Conservation (phyloP, 1,140 invertebrate species). For the Protaetia brevitarsis region DNA sequence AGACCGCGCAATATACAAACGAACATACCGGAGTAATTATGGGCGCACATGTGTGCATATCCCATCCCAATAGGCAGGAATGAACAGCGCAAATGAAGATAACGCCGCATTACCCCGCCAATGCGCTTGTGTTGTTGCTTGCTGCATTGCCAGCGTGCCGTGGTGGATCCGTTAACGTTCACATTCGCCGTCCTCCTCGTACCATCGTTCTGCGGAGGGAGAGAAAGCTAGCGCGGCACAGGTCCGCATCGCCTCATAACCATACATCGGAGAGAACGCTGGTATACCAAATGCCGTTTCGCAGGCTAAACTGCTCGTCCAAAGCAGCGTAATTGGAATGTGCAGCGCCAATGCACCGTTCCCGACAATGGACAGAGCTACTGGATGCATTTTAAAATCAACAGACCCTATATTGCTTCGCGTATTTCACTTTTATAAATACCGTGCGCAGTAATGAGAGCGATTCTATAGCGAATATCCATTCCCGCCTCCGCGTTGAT, state of each 20-base stretch:
- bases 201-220: background rate
- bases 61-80: conserved; percentile 30
- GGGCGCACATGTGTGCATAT: conserved; percentile 25
- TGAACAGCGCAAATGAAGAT: conserved; percentile 41
- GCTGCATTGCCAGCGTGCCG: conserved; percentile 24
- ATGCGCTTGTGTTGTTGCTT: conserved; percentile 34
- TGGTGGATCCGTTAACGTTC: background rate
- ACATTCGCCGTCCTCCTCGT: background rate
- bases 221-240: background rate
- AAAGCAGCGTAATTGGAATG: conserved; percentile 33
- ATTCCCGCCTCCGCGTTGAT: background rate
- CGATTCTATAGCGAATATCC: background rate
- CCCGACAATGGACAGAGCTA: conserved; percentile 30
- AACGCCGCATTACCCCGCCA: conserved; percentile 38
- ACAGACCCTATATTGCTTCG: conserved; percentile 24
- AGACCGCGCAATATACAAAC: conserved; percentile 32
- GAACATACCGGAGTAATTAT: conserved; percentile 16
- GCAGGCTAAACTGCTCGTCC: conserved; percentile 30
- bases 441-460: background rate
- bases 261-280: conserved; percentile 17
- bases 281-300: conserved; percentile 31
- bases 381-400: conserved; percentile 31
- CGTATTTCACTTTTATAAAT: conserved; percentile 21
- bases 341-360: conserved; percentile 31
- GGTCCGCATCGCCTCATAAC: background rate